These are phyloP conservation scores for Nephila pilipes DNA, from an alignment of 1,140 invertebrate species.

Conservation along the genomic window DNA sequence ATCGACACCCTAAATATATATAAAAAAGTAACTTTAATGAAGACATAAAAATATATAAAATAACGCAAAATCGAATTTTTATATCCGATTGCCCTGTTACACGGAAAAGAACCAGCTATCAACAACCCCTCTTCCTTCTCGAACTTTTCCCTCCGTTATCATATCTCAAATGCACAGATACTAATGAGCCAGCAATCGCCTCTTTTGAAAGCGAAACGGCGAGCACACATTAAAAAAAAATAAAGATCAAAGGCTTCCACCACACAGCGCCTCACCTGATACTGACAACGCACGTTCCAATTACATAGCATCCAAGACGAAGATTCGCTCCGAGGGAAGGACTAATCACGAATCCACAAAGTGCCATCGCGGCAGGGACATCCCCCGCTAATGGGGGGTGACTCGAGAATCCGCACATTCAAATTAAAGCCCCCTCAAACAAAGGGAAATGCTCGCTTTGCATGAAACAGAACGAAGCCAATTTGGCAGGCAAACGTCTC, in stretches of 20 bases:
- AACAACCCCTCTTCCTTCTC: too few relatives aligned
- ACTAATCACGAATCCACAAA: conserved; percentile 17
- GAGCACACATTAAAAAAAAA: background rate
- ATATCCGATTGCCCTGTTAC: background rate
- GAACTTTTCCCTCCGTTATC: background rate
- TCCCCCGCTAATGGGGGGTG: conserved; percentile 2
- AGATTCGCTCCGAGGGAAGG: conserved; percentile 14
- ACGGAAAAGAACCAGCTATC: background rate
- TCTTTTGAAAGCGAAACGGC: background rate
- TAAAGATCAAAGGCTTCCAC: background rate
- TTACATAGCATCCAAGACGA: background rate
- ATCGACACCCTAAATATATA: too few relatives aligned
- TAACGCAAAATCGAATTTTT: too few relatives aligned
- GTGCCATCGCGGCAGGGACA: conserved; percentile 19
- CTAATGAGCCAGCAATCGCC: conserved; percentile 14
- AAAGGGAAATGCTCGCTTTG: conserved; percentile 43
- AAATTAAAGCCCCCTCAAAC: conserved; percentile 58
- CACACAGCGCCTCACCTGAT: background rate
- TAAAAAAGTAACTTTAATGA: too few relatives aligned
- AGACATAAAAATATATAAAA: too few relatives aligned
- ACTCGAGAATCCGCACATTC: background rate
- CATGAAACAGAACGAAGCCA: conserved; percentile 60
- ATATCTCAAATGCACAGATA: conserved; percentile 5
- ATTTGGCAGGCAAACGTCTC: conserved; percentile 67
- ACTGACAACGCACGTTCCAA: conserved; percentile 45